Evolutionary conservation across 1,140 invertebrate genomes (phyloP).

Genomic region (Aporrectodea caliginosa): DNA sequence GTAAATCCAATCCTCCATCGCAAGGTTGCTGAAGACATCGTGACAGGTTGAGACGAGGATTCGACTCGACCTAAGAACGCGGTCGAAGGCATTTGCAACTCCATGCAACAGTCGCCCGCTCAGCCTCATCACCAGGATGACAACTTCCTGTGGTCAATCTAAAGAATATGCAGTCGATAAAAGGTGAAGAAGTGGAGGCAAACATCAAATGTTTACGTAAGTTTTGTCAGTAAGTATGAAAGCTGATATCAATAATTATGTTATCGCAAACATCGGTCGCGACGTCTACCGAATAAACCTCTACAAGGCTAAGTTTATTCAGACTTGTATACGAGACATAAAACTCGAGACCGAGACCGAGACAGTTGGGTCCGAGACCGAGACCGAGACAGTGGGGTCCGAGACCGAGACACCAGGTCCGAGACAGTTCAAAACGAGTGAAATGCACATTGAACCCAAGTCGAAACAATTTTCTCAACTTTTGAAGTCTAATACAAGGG

Average conservation of each 20-base stretch:
- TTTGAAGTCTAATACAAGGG: no score
- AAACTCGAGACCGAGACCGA: no score
- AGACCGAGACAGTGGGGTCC: no score
- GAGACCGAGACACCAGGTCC: no score
- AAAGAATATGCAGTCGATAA: not conserved
- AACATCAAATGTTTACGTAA: not conserved
- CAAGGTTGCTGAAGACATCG: constrained; percentile 84
- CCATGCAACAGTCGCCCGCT: not conserved
- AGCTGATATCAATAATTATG: not conserved
- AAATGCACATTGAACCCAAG: no score
- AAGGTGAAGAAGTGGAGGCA: not conserved
- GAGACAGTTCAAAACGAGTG: no score
- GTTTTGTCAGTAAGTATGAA: not conserved
- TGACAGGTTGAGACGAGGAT: constrained; percentile 72
- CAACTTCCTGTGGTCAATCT: not conserved
- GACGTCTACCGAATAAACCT: no score
- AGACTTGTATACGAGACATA: no score
- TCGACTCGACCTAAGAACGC: not conserved
- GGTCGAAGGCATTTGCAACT: not conserved
- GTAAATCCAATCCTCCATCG: constrained; percentile 92
- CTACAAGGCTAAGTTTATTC: no score
- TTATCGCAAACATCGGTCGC: not conserved
- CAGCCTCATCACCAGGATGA: not conserved
- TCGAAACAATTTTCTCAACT: no score
- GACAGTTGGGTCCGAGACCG: no score